These are phyloP conservation scores for Pseudopleuronectes americanus DNA, from an alignment of 2,797 vertebrate species.

Conservation along the genomic window DNA sequence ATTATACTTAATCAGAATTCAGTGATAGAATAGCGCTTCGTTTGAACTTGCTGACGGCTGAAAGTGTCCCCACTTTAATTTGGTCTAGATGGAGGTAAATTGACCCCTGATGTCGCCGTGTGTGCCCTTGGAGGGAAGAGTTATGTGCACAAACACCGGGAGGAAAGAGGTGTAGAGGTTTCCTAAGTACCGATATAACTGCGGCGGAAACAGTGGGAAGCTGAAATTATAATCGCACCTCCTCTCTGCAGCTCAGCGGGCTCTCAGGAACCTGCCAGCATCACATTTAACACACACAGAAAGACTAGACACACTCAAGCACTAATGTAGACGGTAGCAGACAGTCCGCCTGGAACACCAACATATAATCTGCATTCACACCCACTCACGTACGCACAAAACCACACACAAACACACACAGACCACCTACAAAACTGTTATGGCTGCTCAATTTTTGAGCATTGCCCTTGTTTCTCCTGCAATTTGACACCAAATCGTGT, in stretches of 20 bases:
- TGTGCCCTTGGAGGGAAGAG: conserved; percentile 45
- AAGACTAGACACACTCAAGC: conserved; percentile 35
- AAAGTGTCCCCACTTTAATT: conserved; percentile 40
- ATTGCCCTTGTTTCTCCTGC: neutral
- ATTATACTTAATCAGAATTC: neutral
- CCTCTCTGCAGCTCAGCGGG: conserved; percentile 73
- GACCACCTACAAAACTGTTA: neutral
- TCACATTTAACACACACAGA: conserved; percentile 64
- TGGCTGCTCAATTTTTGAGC: conserved; percentile 13
- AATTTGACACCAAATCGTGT: conserved; percentile 5
- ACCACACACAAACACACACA: neutral
- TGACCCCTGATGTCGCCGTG: conserved; percentile 42
- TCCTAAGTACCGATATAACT: conserved; percentile 60
- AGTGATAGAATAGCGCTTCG: conserved; percentile 5
- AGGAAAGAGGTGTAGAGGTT: conserved; percentile 56
- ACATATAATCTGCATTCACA: conserved; percentile 16
- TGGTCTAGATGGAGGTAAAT: conserved; percentile 38
- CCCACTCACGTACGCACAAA: neutral
- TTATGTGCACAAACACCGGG: conserved; percentile 50
- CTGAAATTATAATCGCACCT: conserved; percentile 74
- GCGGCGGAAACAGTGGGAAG: conserved; percentile 62
- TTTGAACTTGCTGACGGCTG: conserved; percentile 17
- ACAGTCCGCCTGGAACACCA: conserved; percentile 32
- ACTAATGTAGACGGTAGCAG: conserved; percentile 36
- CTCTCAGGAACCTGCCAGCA: conserved; percentile 65